Evolutionary conservation across 2,113 vertebrate genomes (phyloP).

Genomic region (Camarhynchus parvulus): DNA sequence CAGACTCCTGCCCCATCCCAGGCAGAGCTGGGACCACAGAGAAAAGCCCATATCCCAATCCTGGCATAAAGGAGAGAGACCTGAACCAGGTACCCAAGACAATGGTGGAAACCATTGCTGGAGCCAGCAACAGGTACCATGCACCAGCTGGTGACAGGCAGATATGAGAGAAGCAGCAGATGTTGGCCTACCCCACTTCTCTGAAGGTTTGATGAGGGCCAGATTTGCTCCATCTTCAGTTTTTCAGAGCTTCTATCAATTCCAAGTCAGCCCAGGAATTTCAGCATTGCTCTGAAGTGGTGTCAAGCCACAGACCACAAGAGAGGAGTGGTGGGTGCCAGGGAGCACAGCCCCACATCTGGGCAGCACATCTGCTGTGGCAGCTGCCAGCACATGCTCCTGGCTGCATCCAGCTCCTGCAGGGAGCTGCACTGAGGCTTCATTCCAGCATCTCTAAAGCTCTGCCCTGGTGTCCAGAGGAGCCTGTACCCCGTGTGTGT

Average conservation of each 20-base stretch:
- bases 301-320: neutral
- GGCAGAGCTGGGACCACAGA: neutral
- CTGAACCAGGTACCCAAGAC: neutral
- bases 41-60: fast-evolving
- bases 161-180: neutral
- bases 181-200: neutral
- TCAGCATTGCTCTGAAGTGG: neutral
- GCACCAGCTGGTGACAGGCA: neutral
- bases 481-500: neutral
- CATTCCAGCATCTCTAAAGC: neutral
- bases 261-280: neutral
- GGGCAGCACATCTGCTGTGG: neutral
- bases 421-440: neutral
- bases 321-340: neutral
- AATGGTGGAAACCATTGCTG: neutral
- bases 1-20: fast-evolving
- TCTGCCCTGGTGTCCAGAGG: neutral
- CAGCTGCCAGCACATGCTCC: neutral
- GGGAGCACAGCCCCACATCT: neutral
- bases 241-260: neutral
- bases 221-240: neutral
- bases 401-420: neutral
- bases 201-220: neutral
- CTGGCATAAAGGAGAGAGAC: neutral
- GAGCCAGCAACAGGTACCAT: neutral